Percentiles rank a stretch among this genome's conserved stretches.
These are phyloP conservation scores for Thera britannica DNA, from an alignment of 2,888 invertebrate genomes.

Conservation along the genomic window DNA sequence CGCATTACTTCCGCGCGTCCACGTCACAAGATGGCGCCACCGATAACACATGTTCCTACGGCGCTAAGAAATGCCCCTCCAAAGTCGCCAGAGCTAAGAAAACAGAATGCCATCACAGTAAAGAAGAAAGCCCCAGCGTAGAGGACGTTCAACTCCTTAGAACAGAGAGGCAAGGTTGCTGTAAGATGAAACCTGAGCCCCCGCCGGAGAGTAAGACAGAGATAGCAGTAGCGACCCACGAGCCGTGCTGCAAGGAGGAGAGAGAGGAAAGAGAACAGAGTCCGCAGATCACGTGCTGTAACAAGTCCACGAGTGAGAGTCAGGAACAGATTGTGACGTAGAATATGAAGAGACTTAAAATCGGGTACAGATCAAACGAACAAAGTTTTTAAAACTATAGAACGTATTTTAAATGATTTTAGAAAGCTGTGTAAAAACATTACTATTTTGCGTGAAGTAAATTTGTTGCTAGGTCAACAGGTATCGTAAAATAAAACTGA, in stretches of 20 bases:
- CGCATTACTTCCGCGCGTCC: constrained; percentile 74
- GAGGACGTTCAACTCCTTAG: constrained; percentile 69
- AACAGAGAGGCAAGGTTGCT: constrained; percentile 65
- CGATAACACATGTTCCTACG: constrained; percentile 68
- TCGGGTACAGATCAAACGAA: too few species aligned
- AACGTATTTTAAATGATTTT: too few species aligned
- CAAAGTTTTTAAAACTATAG: too few species aligned
- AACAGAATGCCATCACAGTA: constrained; percentile 58
- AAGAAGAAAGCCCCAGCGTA: constrained; percentile 69
- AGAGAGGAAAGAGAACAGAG: constrained; percentile 62
- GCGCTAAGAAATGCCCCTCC: constrained; percentile 73
- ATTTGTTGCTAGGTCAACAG: too few species aligned
- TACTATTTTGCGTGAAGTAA: too few species aligned
- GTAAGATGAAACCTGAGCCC: constrained; percentile 65
- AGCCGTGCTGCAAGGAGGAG: constrained; percentile 50
- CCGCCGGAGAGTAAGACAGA: constrained; percentile 44
- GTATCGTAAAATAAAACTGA: too few species aligned
- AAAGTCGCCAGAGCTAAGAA: constrained; percentile 67
- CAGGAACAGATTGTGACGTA: constrained; percentile 69
- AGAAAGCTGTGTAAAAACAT: too few species aligned
- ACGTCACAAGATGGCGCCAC: constrained; percentile 53
- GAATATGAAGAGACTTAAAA: not conserved
- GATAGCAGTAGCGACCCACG: constrained; percentile 47
- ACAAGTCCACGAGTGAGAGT: constrained; percentile 65
- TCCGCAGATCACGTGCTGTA: constrained; percentile 73